Base-by-base conservation (phyloP, 1,140 invertebrate species). In the Oryzaephilus surinamensis region DNA sequence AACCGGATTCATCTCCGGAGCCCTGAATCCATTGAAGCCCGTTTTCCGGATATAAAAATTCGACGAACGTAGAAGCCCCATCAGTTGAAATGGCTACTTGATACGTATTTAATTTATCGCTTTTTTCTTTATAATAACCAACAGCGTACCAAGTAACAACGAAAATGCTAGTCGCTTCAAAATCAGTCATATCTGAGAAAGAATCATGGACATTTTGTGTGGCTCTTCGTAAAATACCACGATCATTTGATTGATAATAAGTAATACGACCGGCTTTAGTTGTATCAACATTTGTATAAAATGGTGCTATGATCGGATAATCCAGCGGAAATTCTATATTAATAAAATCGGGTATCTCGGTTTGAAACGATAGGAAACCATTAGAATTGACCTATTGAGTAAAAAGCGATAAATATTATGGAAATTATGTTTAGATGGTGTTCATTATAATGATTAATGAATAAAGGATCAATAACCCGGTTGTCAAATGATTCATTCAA, bases 1-100 rank as follows among this genome's bases (percentile, higher is more conserved):
- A 47, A 14, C 78, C 78, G 3, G 67, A 61, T 41, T 76, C 73
- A 45, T 67, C 63, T 20, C 72, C 72, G 3, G 71, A 69, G 27
- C 79, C 83, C 60, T 87, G 80, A 26, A 93, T 78, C 93, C 93
- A 97, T 56, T 91, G 79, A 24, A 97, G 81, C 0, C 90, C 88
- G 49, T 79, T 71, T 43, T 87, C 77, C 2, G 85, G 79, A 61
- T 96, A 97, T 23, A 93, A 62, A 49, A 95, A 76, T 51, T 91
- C 77, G 0, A 78, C 81, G 57, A 82, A 97, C 6, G 82, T 84
- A 33, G 90, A 75, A 0, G 69, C 70, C 1, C 84, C 85, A 56
- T 91, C 79, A n/a, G 79, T 81, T 3, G 81, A 81, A 21, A 97
- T 69, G 0, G 79, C 80, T 8, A 84, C 72, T 76, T 94, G 89